Evolutionary conservation across 2,888 invertebrate species (phyloP), one percentile per base, ranked within the genome.

Genomic region (Hypena proboscidalis): DNA sequence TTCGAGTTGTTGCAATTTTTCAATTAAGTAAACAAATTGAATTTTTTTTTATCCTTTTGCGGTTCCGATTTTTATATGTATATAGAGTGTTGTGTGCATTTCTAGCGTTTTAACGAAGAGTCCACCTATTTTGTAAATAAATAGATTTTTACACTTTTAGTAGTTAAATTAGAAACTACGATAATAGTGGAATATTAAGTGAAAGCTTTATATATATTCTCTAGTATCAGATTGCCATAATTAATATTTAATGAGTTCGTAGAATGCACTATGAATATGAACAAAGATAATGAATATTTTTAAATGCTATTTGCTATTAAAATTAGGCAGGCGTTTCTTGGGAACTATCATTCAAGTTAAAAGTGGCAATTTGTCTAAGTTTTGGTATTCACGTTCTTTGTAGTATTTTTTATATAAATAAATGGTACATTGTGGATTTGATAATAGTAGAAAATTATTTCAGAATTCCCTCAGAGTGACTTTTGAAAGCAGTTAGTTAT

Each of bases 101-200:
- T 77, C 79, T 78, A 79, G 74, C 75, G 80, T 83, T 86, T 78
- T 82, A 83, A 86, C 87, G 89, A 90, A 90, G 81, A 87, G 84
- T 88, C 90, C 90, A 90, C 90, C 90, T 90, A 88, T 87, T 87
- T 86, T 90, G 89, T 90, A 90, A 86, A 87, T 90, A 86, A 75
- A 80, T 83, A 85, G 83, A 81, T 80, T 89, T 89, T 86, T 88
- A 89, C 88, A 87, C 83, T 77, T 80, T 69, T 80, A 80, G 70
- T 71, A 68, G 67, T 69, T 76, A 72, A 68, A 70, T 75, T 76
- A 70, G 64, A 65, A 64, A 50, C 39, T 58, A 61, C 42, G 29
- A 56, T 62, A 60, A 58, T 70, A 77, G 74, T 76, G 69, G 67
- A 74, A 72, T 70, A 72, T 66, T 80, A 74, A 73, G 70, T 62